Evolutionary conservation across 1,140 invertebrate species (phyloP), one percentile per base, ranked within the genome.

Genomic region (Trinorchestia longiramus): DNA sequence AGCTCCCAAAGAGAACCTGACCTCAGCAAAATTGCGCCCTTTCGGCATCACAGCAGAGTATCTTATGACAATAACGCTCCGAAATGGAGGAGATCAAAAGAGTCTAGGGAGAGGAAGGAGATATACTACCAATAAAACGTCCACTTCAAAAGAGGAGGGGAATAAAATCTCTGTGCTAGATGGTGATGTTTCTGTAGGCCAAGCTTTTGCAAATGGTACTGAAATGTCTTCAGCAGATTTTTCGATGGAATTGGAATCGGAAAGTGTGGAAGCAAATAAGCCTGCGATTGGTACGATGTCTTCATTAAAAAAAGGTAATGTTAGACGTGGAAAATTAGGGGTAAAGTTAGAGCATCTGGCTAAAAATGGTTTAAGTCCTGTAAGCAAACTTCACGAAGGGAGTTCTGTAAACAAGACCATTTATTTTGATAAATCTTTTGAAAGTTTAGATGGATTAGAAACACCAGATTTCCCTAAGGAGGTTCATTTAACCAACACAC

Each of bases 11-110:
- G 43, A 28, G 88, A 43, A 43, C 43, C 43, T 43, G 36, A 45
- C 43, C 43, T 94, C 92, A 94, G 92, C 43, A 94, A 94, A 94
- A 45, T 47, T 94, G 92, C 43, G 92, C 36, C 92, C 92, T 40
- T 94, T 45, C 44, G 92, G 92, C 44, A 94, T 94, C 44, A 94
- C 92, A n/a, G 92, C 92, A n/a, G 92, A 94, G 44, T 94, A 94
- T 45, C 92, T 94, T n/a, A 94, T 94, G 44, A n/a, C 92, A 42
- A 45, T 94, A 40, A 43, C 92, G 43, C 92, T 45, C 43, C 36
- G 92, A 44, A 45, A 45, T 94, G 44, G 44, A 15, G 43, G 88
- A 90, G 88, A 90, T 90, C 88, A 90, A 42, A 90, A 43, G 88
- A 90, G 43, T 90, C 88, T 42, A 41, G 88, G 88, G 41, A 90